phyloP scores from a whole-genome alignment of 2,888 invertebrate species.

The Acronicta alni region DNA sequence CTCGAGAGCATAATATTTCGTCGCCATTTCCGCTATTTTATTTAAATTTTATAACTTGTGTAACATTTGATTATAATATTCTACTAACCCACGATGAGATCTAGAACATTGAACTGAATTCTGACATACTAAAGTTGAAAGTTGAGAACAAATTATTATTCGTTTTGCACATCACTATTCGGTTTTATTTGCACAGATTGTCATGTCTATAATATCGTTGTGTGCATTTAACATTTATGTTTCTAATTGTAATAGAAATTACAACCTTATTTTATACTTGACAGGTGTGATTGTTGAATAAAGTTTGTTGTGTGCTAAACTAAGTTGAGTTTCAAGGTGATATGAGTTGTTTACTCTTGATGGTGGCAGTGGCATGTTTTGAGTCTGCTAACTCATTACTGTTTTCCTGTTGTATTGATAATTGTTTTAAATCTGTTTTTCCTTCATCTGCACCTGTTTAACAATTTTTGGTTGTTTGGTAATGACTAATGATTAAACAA shows the following conservation, averaged over 20 bases:
- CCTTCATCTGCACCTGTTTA: neutral
- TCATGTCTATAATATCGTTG: constrained; percentile 16
- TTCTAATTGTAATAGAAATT: constrained; percentile 19
- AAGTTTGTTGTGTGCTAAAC: neutral
- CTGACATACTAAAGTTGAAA: constrained; percentile 19
- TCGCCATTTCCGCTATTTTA: constrained; percentile 44
- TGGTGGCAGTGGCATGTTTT: constrained; percentile 42
- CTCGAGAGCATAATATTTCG: constrained; percentile 16
- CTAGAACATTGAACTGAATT: constrained; percentile 18
- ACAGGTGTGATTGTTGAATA: constrained; percentile 32
- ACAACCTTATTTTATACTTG: constrained; percentile 12
- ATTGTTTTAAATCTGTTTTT: constrained; percentile 23
- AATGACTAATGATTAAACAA: neutral
- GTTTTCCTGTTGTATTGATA: constrained; percentile 30
- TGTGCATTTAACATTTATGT: constrained; percentile 3
- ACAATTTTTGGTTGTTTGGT: neutral
- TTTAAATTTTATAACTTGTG: constrained; percentile 38
- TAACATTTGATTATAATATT: constrained; percentile 34
- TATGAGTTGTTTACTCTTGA: constrained; percentile 34
- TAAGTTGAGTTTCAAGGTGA: constrained; percentile 52
- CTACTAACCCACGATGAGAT: constrained; percentile 23
- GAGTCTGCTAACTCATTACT: constrained; percentile 28
- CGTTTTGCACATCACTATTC: constrained; percentile 40
- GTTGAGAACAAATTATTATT: constrained; percentile 3
- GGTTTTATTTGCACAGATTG: constrained; percentile 61